Evolutionary conservation across 2,888 invertebrate species (phyloP).

Genomic region (Chrysodeixis includens): DNA sequence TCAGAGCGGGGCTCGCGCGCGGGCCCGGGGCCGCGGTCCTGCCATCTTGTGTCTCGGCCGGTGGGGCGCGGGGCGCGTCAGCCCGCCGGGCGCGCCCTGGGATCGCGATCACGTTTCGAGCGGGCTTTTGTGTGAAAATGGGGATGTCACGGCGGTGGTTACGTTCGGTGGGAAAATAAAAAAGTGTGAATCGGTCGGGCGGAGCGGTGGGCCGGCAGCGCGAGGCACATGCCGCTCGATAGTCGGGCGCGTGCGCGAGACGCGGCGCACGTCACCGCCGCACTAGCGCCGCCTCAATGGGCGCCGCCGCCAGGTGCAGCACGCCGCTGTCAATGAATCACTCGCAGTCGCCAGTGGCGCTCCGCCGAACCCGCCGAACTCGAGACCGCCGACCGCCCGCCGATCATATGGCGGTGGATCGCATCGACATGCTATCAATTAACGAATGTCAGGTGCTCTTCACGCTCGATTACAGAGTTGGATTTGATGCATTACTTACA

Average conservation of each 20-base stretch:
- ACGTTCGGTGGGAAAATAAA: constrained; percentile 83
- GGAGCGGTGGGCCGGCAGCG: constrained; percentile 84
- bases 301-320: constrained; percentile 60
- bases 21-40: constrained; percentile 72
- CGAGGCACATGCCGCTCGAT: constrained; percentile 88
- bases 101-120: constrained; percentile 46
- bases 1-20: constrained; percentile 74
- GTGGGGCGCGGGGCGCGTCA: constrained; percentile 55
- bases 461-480: background rate
- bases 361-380: background rate
- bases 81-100: constrained; percentile 44
- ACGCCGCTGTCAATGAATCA: constrained; percentile 48
- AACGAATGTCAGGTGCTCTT: background rate
- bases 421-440: constrained; percentile 2
- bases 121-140: constrained; percentile 68
- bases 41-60: constrained; percentile 81
- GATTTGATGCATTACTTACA: background rate
- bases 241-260: constrained; percentile 85
- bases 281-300: constrained; percentile 74
- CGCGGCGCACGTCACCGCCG: constrained; percentile 78
- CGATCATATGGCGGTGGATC: background rate
- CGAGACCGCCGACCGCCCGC: no score
- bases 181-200: constrained; percentile 81
- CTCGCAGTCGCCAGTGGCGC: constrained; percentile 22
- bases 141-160: constrained; percentile 70